phyloP scores from a whole-genome alignment of 2,888 invertebrate genomes.

The Synergus japonicus region DNA sequence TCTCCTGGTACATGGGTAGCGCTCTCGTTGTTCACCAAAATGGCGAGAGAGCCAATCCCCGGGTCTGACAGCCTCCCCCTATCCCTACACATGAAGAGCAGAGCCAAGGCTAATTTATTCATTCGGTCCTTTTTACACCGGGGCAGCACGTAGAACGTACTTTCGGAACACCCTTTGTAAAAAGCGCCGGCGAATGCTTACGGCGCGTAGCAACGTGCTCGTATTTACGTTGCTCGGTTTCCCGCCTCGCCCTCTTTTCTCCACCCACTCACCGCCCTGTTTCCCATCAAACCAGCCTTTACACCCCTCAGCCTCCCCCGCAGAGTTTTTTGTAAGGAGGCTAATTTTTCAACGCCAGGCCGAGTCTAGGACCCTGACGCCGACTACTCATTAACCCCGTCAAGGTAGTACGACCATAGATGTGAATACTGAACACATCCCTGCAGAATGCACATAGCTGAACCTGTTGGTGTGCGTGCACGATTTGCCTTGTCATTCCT shows the following conservation, averaged over 20 bases:
- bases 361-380: slow-evolving; percentile 41
- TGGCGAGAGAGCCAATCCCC: slow-evolving; percentile 69
- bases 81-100: slow-evolving; percentile 52
- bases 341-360: slow-evolving; percentile 66
- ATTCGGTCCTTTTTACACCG: slow-evolving; percentile 74
- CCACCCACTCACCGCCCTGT: slow-evolving; percentile 53
- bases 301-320: slow-evolving; percentile 46
- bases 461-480: slow-evolving; percentile 29
- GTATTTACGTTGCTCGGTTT: slow-evolving; percentile 73
- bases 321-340: slow-evolving; percentile 67
- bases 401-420: slow-evolving; percentile 47
- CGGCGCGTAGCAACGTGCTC: slow-evolving; percentile 73
- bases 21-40: slow-evolving; percentile 70
- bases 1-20: slow-evolving; percentile 17
- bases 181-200: slow-evolving; percentile 72
- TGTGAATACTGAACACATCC: slow-evolving; percentile 13
- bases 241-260: slow-evolving; percentile 47
- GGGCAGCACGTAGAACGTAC: slow-evolving; percentile 68
- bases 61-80: slow-evolving; percentile 53
- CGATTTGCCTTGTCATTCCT: slow-evolving; percentile 39
- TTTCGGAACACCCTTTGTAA: slow-evolving; percentile 74
- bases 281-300: slow-evolving; percentile 52
- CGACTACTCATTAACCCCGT: slow-evolving; percentile 62
- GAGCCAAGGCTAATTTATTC: slow-evolving; percentile 73
- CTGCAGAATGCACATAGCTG: neutral